Evolutionary conservation across 2,797 vertebrate species (phyloP).

Genomic region (Sebastes vulpes): DNA sequence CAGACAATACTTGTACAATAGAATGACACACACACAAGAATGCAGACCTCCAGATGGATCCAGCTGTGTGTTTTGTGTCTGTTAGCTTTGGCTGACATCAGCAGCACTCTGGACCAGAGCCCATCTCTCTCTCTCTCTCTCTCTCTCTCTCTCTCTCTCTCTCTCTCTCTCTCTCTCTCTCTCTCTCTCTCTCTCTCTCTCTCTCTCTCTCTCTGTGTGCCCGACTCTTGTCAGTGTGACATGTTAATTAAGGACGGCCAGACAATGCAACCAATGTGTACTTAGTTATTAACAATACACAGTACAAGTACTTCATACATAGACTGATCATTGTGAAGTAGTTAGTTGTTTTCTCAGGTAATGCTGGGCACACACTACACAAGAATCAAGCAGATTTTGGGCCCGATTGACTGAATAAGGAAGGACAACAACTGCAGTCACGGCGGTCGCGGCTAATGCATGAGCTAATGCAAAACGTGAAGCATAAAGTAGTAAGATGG

Average conservation of each 20-base stretch:
- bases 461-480: too few species aligned
- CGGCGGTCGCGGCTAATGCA: too few species aligned
- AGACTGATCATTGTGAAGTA: not conserved
- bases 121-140: not conserved
- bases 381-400: too few species aligned
- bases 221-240: slow-evolving; percentile 16
- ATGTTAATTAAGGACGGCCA: slow-evolving; percentile 11
- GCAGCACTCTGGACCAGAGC: slow-evolving; percentile 16
- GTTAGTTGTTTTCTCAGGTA: too few species aligned
- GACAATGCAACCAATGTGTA: not conserved
- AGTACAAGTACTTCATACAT: not conserved
- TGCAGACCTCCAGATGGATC: slow-evolving; percentile 3
- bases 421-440: too few species aligned
- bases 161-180: not conserved
- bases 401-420: too few species aligned
- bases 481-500: too few species aligned
- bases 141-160: not conserved
- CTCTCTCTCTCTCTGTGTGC: not conserved
- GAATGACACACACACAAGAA: not conserved
- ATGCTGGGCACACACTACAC: too few species aligned
- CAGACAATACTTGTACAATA: slow-evolving; percentile 6
- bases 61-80: slow-evolving; percentile 32
- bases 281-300: slow-evolving; percentile 4
- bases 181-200: not conserved
- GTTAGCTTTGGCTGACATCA: slow-evolving; percentile 51